These are phyloP conservation scores for Neosilurus hyrtlii DNA, from an alignment of 2,797 vertebrate genomes.

Conservation along the genomic window DNA sequence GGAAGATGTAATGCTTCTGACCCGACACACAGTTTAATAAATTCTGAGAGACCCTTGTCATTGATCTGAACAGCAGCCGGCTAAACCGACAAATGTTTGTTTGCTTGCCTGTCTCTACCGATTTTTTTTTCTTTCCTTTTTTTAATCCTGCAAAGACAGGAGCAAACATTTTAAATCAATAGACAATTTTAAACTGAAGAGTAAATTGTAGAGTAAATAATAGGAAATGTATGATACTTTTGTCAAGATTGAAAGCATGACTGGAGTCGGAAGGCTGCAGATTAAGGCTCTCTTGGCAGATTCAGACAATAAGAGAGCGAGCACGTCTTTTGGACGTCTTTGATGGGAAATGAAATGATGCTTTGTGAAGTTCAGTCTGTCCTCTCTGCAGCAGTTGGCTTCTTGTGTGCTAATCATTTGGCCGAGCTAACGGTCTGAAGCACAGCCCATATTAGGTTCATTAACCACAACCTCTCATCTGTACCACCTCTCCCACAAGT, in stretches of 20 bases:
- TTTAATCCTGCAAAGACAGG: slow-evolving; percentile 59
- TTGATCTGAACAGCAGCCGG: slow-evolving; percentile 73
- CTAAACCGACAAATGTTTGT: slow-evolving; percentile 69
- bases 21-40: slow-evolving; percentile 76
- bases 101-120: slow-evolving; percentile 66
- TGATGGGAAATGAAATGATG: slow-evolving; percentile 68
- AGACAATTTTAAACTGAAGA: slow-evolving; percentile 87
- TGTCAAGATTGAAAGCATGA: slow-evolving; percentile 74
- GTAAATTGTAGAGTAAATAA: slow-evolving; percentile 83
- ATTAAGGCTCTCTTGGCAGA: slow-evolving; percentile 71
- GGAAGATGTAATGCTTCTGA: slow-evolving; percentile 75
- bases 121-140: slow-evolving; percentile 38
- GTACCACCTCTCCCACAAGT: slow-evolving; percentile 8
- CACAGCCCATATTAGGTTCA: slow-evolving; percentile 26
- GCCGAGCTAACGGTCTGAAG: slow-evolving; percentile 62
- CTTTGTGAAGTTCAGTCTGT: slow-evolving; percentile 64
- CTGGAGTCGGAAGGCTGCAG: slow-evolving; percentile 68
- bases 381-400: slow-evolving; percentile 65
- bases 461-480: slow-evolving; percentile 42
- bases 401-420: slow-evolving; percentile 67
- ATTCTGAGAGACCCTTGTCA: slow-evolving; percentile 76
- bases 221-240: slow-evolving; percentile 79
- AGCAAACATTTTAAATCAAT: slow-evolving; percentile 89
- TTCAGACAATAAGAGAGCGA: slow-evolving; percentile 65
- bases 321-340: slow-evolving; percentile 68